These are phyloP conservation scores for Agrochola circellaris DNA, from an alignment of 2,888 invertebrate genomes.

Conservation along the genomic window DNA sequence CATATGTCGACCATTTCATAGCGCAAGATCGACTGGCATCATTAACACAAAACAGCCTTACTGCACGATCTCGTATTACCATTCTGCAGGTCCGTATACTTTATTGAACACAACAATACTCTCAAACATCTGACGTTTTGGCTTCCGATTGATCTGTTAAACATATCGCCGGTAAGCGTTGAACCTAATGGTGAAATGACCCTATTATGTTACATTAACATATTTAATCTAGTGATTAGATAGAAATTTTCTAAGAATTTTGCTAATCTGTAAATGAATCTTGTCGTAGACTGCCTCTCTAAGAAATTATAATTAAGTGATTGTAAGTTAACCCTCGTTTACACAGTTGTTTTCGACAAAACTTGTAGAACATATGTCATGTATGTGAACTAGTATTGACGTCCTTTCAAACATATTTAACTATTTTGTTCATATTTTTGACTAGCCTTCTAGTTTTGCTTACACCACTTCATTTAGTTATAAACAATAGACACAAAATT, in stretches of 20 bases:
- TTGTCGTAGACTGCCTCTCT: slow-evolving; percentile 23
- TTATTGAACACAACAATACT: neutral
- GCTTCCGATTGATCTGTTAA: neutral
- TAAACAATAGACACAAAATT: slow-evolving; percentile 4
- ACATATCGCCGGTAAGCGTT: neutral
- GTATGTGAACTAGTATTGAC: neutral
- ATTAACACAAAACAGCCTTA: neutral
- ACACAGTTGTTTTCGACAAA: neutral
- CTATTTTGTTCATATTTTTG: neutral
- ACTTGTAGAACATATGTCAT: neutral
- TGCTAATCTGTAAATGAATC: slow-evolving; percentile 12
- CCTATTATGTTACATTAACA: slow-evolving; percentile 49
- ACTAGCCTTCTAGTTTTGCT: neutral
- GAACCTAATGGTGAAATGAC: slow-evolving; percentile 7
- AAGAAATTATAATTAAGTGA: slow-evolving; percentile 16
- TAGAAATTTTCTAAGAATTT: slow-evolving; percentile 27
- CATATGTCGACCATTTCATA: neutral
- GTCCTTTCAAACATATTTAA: neutral
- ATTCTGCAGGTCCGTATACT: neutral
- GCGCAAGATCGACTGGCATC: neutral
- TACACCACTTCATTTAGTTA: neutral
- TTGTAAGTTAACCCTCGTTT: neutral
- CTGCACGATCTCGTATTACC: neutral
- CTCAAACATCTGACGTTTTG: neutral
- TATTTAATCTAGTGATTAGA: slow-evolving; percentile 19